Evolutionary conservation across 1,140 invertebrate genomes (phyloP).

Genomic region (Neelides sp.): DNA sequence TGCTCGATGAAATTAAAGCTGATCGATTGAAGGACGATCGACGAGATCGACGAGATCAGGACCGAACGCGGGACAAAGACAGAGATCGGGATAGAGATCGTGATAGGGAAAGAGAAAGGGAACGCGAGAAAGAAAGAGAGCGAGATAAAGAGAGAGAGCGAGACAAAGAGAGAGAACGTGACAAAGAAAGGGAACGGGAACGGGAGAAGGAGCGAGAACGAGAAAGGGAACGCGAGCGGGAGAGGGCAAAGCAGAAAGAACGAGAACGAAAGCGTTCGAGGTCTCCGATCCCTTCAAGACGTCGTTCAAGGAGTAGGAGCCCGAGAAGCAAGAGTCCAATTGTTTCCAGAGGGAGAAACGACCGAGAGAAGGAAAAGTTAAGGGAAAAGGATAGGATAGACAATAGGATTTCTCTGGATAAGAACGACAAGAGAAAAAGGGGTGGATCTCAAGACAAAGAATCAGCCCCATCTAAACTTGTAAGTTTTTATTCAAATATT

Average conservation of each 20-base stretch:
- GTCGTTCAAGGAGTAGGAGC: too few species aligned
- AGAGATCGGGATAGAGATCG: slow-evolving; percentile 36
- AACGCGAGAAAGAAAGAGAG: slow-evolving; percentile 13
- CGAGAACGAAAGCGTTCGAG: slow-evolving; percentile 31
- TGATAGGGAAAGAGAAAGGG: slow-evolving; percentile 39
- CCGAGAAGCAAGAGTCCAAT: too few species aligned
- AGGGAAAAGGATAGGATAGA: slow-evolving; percentile 25
- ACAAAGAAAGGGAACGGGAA: too few species aligned
- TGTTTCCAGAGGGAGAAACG: slow-evolving; percentile 39
- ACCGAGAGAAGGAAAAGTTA: slow-evolving; percentile 36
- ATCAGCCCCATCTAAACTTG: too few species aligned
- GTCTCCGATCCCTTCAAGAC: slow-evolving; percentile 43
- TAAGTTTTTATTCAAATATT: too few species aligned
- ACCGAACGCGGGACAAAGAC: slow-evolving; percentile 37
- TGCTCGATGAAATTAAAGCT: slow-evolving; percentile 37
- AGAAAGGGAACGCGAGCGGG: too few species aligned
- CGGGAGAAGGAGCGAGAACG: too few species aligned
- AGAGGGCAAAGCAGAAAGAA: slow-evolving; percentile 14
- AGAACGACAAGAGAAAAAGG: too few species aligned
- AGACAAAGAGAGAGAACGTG: too few species aligned
- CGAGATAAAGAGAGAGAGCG: too few species aligned
- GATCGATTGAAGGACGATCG: slow-evolving; percentile 34
- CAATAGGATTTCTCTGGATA: too few species aligned
- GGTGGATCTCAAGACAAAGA: too few species aligned
- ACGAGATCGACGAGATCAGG: slow-evolving; percentile 29